Conservation (phyloP, 1,140 invertebrate genomes). For the Drosophila baimaii region DNA sequence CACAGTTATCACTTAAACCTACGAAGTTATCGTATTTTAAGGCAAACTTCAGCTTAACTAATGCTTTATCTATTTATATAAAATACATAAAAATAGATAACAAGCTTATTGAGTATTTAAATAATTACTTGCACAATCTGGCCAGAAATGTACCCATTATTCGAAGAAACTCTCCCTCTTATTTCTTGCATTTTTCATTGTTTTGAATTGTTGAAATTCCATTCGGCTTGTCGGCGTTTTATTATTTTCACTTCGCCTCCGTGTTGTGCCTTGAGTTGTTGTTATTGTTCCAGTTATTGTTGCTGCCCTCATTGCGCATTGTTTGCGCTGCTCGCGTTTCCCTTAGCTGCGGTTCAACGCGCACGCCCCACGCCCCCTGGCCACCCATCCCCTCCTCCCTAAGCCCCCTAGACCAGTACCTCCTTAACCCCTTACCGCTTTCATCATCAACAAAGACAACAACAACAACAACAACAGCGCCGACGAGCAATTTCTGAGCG, state of each 20-base stretch:
- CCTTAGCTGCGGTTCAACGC: conserved; percentile 75
- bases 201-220: conserved; percentile 40
- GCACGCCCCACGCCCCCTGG: conserved; percentile 13
- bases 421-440: conserved; percentile 51
- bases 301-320: conserved; percentile 51
- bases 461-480: conserved; percentile 14
- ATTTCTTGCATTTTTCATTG: conserved; percentile 3
- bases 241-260: conserved; percentile 47
- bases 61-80: too few relatives aligned
- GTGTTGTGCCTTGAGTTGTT: conserved; percentile 63
- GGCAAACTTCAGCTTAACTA: too few relatives aligned
- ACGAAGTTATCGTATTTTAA: too few relatives aligned
- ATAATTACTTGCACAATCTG: neutral
- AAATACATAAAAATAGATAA: neutral
- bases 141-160: neutral
- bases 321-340: conserved; percentile 73
- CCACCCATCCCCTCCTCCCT: neutral
- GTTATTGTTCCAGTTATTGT: conserved; percentile 46
- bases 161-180: neutral
- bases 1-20: too few relatives aligned
- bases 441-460: conserved; percentile 75
- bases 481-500: conserved; percentile 41
- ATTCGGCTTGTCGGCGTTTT: conserved; percentile 43
- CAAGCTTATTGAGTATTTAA: too few relatives aligned
- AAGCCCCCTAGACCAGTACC: neutral